Evolutionary conservation across 2,113 vertebrate genomes (phyloP).

Genomic region (Myotis davidii): DNA sequence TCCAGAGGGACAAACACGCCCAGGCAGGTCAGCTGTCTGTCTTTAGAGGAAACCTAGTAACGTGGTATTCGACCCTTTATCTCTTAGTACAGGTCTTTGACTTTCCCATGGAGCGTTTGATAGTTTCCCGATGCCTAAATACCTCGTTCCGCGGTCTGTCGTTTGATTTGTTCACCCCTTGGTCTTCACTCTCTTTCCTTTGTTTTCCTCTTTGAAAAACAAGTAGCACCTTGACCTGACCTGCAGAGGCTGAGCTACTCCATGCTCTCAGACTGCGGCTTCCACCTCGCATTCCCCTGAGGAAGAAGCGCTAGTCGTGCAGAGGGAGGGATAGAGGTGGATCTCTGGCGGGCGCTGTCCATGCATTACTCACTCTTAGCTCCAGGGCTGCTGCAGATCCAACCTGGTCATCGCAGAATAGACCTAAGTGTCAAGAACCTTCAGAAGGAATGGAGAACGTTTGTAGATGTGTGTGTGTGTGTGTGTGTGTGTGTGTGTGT

Average conservation of each 20-base stretch:
- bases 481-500: background rate
- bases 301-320: rapidly evolving
- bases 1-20: too few species aligned
- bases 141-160: background rate
- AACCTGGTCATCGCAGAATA: background rate
- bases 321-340: background rate
- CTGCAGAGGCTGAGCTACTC: background rate
- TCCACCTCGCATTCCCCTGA: rapidly evolving
- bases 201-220: background rate
- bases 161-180: background rate
- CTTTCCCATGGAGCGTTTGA: background rate
- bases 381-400: rapidly evolving
- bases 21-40: background rate
- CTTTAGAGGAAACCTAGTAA: background rate
- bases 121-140: background rate
- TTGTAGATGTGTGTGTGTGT: background rate
- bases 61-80: background rate
- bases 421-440: background rate
- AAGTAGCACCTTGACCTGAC: background rate
- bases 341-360: rapidly evolving
- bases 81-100: background rate
- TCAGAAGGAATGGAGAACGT: background rate
- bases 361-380: rapidly evolving
- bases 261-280: background rate
- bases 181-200: background rate